Conservation (phyloP, 2,888 invertebrate species). For the Patella caerulea region DNA sequence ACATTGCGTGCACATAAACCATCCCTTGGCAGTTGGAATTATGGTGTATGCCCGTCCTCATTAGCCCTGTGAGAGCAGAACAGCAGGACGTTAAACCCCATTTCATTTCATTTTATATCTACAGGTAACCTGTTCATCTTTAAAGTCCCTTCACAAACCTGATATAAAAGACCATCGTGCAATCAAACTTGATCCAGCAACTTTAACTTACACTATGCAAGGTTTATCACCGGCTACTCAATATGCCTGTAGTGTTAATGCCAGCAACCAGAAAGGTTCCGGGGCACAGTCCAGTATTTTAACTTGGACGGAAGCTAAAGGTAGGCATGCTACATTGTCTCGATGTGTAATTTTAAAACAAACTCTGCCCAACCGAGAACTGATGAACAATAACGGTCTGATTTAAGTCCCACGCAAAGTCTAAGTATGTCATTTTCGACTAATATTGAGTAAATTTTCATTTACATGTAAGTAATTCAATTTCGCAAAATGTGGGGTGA, state of each 20-base stretch:
- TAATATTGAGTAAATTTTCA: too few relatives aligned
- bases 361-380: background rate
- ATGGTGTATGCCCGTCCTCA: too few relatives aligned
- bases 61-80: too few relatives aligned
- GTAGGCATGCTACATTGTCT: constrained; percentile 30
- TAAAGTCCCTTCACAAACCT: background rate
- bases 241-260: constrained; percentile 83
- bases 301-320: constrained; percentile 79
- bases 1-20: too few relatives aligned
- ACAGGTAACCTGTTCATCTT: background rate
- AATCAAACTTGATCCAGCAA: constrained; percentile 1
- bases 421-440: too few relatives aligned
- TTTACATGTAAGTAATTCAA: background rate
- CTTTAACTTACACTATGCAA: constrained; percentile 40
- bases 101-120: background rate
- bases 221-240: constrained; percentile 78
- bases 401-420: background rate
- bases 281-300: constrained; percentile 74
- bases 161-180: constrained; percentile 6
- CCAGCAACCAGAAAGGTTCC: constrained; percentile 76
- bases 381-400: background rate
- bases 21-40: too few relatives aligned
- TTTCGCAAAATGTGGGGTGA: too few relatives aligned
- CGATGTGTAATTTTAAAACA: background rate
- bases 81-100: too few relatives aligned